phyloP scores from a whole-genome alignment of 2,888 invertebrate species.

The Syrista parreyssii region DNA sequence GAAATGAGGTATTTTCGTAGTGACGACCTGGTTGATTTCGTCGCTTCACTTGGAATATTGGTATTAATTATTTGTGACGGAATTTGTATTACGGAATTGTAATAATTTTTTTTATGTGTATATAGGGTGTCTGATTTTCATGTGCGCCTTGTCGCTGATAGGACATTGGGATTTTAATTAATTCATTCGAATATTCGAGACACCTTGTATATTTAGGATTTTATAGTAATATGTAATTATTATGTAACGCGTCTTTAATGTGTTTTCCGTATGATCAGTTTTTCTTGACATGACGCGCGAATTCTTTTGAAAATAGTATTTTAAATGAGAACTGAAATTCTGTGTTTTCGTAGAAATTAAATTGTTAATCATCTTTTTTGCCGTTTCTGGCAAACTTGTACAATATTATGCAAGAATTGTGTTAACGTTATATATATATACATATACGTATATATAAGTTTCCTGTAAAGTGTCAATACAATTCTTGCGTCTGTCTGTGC shows the following conservation, averaged over 20 bases:
- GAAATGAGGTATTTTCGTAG: background rate
- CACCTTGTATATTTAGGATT: background rate
- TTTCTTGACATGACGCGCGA: background rate
- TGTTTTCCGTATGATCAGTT: background rate
- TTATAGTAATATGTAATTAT: background rate
- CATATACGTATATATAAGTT: background rate
- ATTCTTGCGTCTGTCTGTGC: background rate
- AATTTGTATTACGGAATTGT: background rate
- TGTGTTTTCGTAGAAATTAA: background rate
- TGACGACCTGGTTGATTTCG: background rate
- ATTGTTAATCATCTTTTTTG: background rate
- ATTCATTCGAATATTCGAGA: background rate
- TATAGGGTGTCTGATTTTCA: background rate
- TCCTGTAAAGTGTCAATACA: background rate
- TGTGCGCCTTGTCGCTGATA: background rate
- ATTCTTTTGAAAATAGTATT: background rate
- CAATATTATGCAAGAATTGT: background rate
- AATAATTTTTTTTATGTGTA: background rate
- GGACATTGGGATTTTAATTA: background rate
- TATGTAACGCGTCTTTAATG: background rate
- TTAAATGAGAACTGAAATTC: background rate
- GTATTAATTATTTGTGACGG: background rate
- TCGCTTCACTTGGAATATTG: background rate
- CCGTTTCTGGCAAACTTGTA: background rate
- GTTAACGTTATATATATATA: background rate